Percentiles rank a stretch among this genome's conserved stretches.
These are phyloP conservation scores for Carcharodon carcharias DNA, from an alignment of 2,797 vertebrate species.

Conservation along the genomic window DNA sequence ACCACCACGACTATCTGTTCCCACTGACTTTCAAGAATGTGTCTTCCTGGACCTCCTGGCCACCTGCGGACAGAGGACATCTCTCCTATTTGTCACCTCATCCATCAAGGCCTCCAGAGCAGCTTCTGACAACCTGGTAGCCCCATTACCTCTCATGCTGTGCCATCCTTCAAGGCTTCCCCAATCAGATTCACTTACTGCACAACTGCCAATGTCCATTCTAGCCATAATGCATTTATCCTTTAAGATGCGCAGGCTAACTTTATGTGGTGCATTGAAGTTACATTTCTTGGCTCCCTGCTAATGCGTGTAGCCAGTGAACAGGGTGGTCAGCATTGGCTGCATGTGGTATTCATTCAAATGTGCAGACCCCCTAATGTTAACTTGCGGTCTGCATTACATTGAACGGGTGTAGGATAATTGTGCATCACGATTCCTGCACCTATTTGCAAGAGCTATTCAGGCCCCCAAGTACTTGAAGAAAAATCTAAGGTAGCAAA, in stretches of 20 bases:
- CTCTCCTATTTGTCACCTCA: background rate
- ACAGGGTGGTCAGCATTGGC: background rate
- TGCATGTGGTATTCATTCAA: background rate
- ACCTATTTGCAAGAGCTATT: background rate
- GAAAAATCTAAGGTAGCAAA: background rate
- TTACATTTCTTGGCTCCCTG: background rate
- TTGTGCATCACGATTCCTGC: background rate
- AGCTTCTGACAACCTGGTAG: background rate
- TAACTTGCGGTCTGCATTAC: background rate
- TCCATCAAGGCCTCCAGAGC: background rate
- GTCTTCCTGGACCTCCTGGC: background rate
- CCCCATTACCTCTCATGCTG: background rate
- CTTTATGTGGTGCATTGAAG: background rate
- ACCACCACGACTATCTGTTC: background rate
- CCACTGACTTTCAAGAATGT: background rate
- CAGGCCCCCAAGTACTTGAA: background rate
- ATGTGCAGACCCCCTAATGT: background rate
- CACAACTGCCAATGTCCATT: background rate
- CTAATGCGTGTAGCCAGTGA: background rate
- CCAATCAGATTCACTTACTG: background rate
- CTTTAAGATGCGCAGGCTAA: background rate
- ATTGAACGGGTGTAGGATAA: background rate
- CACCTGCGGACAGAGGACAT: background rate
- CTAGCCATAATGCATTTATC: background rate
- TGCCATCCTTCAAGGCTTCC: background rate